These are phyloP conservation scores for Montipora capitata DNA, from an alignment of 92 coral and sea anemone genomes.

Conservation along the genomic window DNA sequence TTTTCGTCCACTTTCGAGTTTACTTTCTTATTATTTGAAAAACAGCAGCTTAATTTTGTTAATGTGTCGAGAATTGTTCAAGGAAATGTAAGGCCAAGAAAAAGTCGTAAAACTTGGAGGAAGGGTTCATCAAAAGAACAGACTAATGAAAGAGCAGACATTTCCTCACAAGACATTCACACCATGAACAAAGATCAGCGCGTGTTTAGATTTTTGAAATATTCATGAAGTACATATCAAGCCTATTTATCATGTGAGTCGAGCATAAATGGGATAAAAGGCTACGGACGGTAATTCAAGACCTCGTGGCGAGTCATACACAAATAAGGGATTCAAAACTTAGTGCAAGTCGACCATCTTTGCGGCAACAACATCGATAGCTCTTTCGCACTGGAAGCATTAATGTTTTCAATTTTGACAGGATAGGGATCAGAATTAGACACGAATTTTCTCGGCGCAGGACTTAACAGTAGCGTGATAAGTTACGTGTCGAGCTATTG, in stretches of 20 bases:
- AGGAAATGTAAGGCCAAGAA: too few species aligned
- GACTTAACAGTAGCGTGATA: background rate
- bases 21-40: too few species aligned
- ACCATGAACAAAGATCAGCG: background rate
- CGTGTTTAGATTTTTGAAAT: conserved; percentile 4
- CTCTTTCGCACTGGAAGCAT: background rate
- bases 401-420: background rate
- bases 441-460: conserved; percentile 28
- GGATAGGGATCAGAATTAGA: conserved; percentile 14
- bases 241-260: conserved; percentile 11
- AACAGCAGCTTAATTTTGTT: too few species aligned
- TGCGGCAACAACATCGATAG: background rate
- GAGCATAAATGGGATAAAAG: background rate
- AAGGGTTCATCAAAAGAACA: background rate
- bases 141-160: too few species aligned
- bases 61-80: too few species aligned
- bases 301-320: conserved; percentile 14
- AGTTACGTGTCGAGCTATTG: conserved; percentile 2
- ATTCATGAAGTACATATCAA: conserved; percentile 43
- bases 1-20: too few species aligned
- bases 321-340: background rate
- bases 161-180: background rate
- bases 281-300: conserved; percentile 14
- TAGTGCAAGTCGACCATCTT: background rate
- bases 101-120: too few species aligned